These are phyloP conservation scores for Sebastes nivosus DNA, from an alignment of 2,797 vertebrate genomes.

Conservation along the genomic window DNA sequence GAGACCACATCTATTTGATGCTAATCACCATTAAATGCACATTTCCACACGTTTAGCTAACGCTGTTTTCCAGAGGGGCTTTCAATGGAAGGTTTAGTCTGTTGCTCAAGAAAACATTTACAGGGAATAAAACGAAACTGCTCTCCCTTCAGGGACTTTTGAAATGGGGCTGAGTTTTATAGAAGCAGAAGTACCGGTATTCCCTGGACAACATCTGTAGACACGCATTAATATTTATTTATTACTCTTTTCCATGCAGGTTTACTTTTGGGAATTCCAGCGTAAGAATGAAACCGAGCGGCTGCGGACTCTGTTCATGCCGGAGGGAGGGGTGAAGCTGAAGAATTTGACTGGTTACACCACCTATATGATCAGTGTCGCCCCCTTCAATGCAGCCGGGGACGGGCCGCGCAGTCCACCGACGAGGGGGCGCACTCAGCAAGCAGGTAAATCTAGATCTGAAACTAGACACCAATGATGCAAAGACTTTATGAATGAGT, in stretches of 20 bases:
- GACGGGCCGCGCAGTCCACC: conserved; percentile 91
- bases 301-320: conserved; percentile 93
- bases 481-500: background rate
- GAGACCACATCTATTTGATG: conserved; percentile 16
- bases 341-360: conserved; percentile 97
- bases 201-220: conserved; percentile 18
- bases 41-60: conserved; percentile 20
- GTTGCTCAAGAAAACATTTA: conserved; percentile 52
- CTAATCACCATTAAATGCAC: conserved; percentile 44
- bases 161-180: conserved; percentile 42
- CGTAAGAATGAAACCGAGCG: conserved; percentile 87
- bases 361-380: conserved; percentile 93
- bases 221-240: conserved; percentile 32
- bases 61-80: conserved; percentile 24
- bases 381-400: conserved; percentile 93
- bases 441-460: conserved; percentile 86
- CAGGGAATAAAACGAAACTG: conserved; percentile 53
- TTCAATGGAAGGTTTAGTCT: conserved; percentile 21
- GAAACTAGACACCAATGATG: background rate
- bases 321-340: conserved; percentile 90
- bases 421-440: conserved; percentile 88
- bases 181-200: conserved; percentile 16
- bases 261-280: conserved; percentile 94
- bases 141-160: conserved; percentile 35
- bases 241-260: conserved; percentile 73